These are phyloP conservation scores for Hippoglossus hippoglossus DNA, from an alignment of 2,797 vertebrate species.

Conservation along the genomic window DNA sequence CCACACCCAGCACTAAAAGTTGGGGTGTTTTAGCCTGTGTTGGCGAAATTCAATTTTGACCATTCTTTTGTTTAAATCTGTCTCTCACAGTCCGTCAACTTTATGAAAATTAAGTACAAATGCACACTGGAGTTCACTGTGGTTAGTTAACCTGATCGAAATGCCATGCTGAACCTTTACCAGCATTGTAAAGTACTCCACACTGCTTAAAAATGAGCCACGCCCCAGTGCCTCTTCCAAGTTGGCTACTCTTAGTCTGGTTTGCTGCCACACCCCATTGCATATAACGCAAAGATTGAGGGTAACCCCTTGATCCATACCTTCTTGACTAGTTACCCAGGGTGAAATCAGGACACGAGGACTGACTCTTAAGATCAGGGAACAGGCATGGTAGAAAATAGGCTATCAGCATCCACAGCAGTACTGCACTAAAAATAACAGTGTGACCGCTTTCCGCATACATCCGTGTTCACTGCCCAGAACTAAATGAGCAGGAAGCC, in stretches of 20 bases:
- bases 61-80: neutral
- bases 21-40: neutral
- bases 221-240: neutral
- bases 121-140: neutral
- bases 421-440: slow-evolving; percentile 63
- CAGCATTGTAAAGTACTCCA: neutral
- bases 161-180: neutral
- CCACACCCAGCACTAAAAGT: neutral
- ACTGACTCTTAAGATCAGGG: slow-evolving; percentile 49
- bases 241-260: slow-evolving; percentile 31
- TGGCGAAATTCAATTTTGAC: neutral
- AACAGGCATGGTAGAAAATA: slow-evolving; percentile 60
- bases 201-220: slow-evolving; percentile 22
- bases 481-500: slow-evolving; percentile 62
- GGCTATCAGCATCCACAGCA: slow-evolving; percentile 58
- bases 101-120: neutral
- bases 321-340: slow-evolving; percentile 5
- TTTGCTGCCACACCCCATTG: slow-evolving; percentile 10
- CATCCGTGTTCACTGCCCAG: slow-evolving; percentile 60
- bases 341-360: slow-evolving; percentile 33
- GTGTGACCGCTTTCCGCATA: slow-evolving; percentile 42
- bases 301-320: slow-evolving; percentile 5
- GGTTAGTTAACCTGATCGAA: slow-evolving; percentile 23
- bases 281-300: slow-evolving; percentile 12
- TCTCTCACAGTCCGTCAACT: neutral